Percentiles rank a stretch among this genome's conserved stretches.
Conservation (phyloP, 2,888 invertebrate species). For the Meiosimyza decipiens region DNA sequence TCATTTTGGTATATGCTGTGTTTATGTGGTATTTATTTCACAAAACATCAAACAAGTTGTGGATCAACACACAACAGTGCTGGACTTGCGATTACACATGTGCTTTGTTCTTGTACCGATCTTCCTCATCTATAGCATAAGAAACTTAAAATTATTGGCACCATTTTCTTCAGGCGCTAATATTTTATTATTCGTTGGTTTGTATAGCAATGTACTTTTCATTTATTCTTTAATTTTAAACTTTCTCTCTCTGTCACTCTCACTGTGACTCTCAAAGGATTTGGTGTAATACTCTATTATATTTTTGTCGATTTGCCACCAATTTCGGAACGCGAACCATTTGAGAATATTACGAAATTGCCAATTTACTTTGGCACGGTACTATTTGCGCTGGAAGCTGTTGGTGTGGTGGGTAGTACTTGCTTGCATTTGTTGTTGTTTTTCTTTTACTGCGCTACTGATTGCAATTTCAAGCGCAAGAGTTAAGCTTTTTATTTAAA, state of each 20-base stretch:
- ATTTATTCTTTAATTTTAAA: constrained; percentile 5
- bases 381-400: constrained; percentile 90
- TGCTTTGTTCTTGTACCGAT: constrained; percentile 75
- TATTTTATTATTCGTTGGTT: constrained; percentile 78
- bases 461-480: background rate
- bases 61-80: constrained; percentile 70
- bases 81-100: constrained; percentile 69
- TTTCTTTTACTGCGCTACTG: background rate
- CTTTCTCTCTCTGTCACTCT: background rate
- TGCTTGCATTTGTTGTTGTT: constrained; percentile 17
- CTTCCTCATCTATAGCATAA: constrained; percentile 78
- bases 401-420: constrained; percentile 77
- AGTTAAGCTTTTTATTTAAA: too few relatives aligned
- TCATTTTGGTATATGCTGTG: constrained; percentile 97
- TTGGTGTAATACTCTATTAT: constrained; percentile 87
- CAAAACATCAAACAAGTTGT: constrained; percentile 85
- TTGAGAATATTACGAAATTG: constrained; percentile 71
- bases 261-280: too few relatives aligned
- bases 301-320: constrained; percentile 76
- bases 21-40: constrained; percentile 94
- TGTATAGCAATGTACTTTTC: constrained; percentile 34
- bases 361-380: constrained; percentile 94
- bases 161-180: constrained; percentile 95
- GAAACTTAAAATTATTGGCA: constrained; percentile 85
- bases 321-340: constrained; percentile 63